These are phyloP conservation scores for Aphis gossypii DNA, from an alignment of 1,140 invertebrate species.

Conservation along the genomic window DNA sequence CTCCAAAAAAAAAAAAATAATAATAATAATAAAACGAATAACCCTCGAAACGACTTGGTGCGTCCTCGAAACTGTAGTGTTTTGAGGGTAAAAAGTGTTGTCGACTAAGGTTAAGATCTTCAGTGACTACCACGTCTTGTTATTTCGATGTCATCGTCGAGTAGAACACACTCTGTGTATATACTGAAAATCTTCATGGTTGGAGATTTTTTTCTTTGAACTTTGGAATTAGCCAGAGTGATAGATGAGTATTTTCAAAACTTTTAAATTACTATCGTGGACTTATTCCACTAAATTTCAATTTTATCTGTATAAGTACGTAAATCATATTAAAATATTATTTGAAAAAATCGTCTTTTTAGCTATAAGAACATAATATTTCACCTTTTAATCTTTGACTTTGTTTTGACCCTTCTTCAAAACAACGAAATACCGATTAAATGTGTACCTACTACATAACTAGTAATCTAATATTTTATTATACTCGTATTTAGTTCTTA, in stretches of 20 bases:
- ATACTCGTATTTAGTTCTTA: too few relatives aligned
- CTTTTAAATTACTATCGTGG: background rate
- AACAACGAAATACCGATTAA: too few relatives aligned
- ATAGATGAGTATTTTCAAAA: background rate
- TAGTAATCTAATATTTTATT: too few relatives aligned
- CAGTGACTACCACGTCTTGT: background rate
- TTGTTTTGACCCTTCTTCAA: background rate
- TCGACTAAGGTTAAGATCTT: background rate
- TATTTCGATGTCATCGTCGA: background rate
- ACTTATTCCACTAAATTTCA: background rate
- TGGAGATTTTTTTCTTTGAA: background rate
- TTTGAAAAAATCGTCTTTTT: background rate
- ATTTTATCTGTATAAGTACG: too few relatives aligned
- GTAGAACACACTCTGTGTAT: background rate
- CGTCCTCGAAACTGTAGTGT: background rate
- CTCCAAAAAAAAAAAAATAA: too few relatives aligned
- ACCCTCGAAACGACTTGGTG: slow-evolving; percentile 4
- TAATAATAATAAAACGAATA: background rate
- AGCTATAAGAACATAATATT: background rate
- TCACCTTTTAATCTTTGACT: background rate
- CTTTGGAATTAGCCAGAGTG: background rate
- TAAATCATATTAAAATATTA: too few relatives aligned
- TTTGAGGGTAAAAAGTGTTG: background rate
- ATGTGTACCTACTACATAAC: too few relatives aligned
- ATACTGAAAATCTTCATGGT: background rate